phyloP scores from a whole-genome alignment of 1,140 invertebrate genomes.

The Cherax quadricarinatus region DNA sequence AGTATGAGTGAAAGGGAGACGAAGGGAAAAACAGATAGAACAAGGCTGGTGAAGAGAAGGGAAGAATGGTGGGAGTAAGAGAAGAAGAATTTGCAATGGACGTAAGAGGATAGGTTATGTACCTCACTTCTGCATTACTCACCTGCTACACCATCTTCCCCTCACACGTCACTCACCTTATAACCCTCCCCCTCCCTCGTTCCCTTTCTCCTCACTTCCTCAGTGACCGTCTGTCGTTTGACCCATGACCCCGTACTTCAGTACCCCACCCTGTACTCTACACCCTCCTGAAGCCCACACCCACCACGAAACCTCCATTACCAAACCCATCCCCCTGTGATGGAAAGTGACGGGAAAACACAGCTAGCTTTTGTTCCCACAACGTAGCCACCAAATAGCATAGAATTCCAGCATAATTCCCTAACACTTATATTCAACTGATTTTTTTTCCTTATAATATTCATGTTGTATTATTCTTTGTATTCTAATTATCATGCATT shows the following conservation, averaged over 20 bases:
- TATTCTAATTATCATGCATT: too few relatives aligned
- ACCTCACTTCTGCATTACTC: conserved; percentile 32
- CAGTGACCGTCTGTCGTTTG: not conserved
- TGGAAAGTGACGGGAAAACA: too few relatives aligned
- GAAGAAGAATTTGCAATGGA: conserved; percentile 39
- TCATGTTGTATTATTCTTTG: too few relatives aligned
- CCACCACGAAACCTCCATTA: too few relatives aligned
- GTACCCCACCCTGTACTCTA: too few relatives aligned
- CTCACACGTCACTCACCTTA: conserved; percentile 51
- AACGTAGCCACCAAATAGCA: too few relatives aligned
- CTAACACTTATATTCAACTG: too few relatives aligned
- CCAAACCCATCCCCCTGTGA: too few relatives aligned
- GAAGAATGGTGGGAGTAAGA: not conserved
- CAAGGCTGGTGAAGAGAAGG: not conserved
- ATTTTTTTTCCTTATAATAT: too few relatives aligned
- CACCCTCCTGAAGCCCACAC: too few relatives aligned
- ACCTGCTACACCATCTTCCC: not conserved
- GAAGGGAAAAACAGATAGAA: not conserved
- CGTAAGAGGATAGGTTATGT: not conserved
- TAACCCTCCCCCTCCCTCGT: not conserved
- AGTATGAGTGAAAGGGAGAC: not conserved
- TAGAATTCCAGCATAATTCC: too few relatives aligned
- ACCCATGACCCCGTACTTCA: not conserved
- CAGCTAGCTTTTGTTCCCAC: too few relatives aligned
- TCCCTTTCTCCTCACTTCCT: not conserved